phyloP scores from a whole-genome alignment of 35 echinoderm and acorn worm species.

The Lytechinus variegatus region DNA sequence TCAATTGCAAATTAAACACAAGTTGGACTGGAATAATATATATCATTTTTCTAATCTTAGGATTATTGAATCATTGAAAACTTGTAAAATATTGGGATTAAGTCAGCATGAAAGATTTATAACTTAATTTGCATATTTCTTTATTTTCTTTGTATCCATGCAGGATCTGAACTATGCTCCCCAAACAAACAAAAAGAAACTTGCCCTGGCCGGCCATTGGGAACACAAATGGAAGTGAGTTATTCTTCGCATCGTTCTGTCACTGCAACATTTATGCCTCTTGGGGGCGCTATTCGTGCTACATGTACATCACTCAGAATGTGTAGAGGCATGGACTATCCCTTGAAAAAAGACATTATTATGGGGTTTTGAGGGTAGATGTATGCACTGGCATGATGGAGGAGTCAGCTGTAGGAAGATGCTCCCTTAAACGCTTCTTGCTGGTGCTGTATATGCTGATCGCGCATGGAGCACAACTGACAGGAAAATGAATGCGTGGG shows the following conservation, averaged over 20 bases:
- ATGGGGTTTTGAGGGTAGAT: background rate
- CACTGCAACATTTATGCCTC: background rate
- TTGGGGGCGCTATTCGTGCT: background rate
- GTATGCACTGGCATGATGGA: background rate
- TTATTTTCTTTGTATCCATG: background rate
- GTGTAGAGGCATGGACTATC: background rate
- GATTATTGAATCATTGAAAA: too few species aligned
- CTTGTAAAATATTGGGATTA: too few species aligned
- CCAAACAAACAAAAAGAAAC: conserved; percentile 40
- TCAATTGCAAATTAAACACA: too few species aligned
- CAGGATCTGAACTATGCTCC: conserved; percentile 37
- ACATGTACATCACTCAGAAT: background rate
- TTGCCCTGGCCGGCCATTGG: conserved; percentile 24
- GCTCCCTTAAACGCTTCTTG: background rate
- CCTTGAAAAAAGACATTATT: background rate
- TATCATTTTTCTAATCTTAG: too few species aligned
- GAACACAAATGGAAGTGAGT: conserved; percentile 53
- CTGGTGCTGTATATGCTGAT: background rate
- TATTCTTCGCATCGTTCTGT: background rate
- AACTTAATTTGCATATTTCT: background rate
- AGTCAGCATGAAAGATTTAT: background rate
- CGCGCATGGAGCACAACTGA: background rate
- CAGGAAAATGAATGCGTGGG: background rate
- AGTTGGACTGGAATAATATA: too few species aligned
- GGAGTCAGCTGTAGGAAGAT: background rate